Conservation (phyloP, 2,888 invertebrate genomes). For the Chorisops tibialis region DNA sequence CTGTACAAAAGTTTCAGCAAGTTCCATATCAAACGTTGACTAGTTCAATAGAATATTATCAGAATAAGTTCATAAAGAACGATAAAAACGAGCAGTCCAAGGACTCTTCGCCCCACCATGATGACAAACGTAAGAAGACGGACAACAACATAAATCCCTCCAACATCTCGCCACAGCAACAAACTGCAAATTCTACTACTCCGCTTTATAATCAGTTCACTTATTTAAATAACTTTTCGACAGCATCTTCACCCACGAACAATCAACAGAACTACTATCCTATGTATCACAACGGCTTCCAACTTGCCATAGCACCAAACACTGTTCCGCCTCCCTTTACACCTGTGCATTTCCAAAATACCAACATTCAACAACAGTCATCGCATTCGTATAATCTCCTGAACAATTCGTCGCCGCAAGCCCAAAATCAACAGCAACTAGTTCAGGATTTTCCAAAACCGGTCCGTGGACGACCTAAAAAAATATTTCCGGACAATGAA, state of each 20-base stretch:
- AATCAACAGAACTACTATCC: constrained; percentile 47
- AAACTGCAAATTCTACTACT: constrained; percentile 41
- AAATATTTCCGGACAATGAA: constrained; percentile 38
- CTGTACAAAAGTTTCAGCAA: constrained; percentile 26
- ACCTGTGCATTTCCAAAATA: constrained; percentile 48
- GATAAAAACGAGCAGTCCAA: constrained; percentile 38
- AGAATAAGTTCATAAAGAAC: constrained; percentile 48
- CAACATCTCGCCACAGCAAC: constrained; percentile 35
- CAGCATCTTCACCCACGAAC: constrained; percentile 37
- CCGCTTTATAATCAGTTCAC: constrained; percentile 50
- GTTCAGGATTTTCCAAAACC: constrained; percentile 49
- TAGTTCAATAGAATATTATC: constrained; percentile 49
- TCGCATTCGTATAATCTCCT: constrained; percentile 30
- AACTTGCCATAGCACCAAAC: constrained; percentile 48
- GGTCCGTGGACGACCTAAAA: constrained; percentile 51
- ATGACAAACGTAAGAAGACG: neutral
- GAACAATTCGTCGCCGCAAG: constrained; percentile 35
- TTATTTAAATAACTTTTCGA: constrained; percentile 47
- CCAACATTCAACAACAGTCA: constrained; percentile 31
- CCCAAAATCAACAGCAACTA: constrained; percentile 40
- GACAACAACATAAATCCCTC: constrained; percentile 28
- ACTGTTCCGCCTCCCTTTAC: constrained; percentile 49
- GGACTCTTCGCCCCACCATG: constrained; percentile 29
- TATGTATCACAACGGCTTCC: constrained; percentile 52
- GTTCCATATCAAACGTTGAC: constrained; percentile 36